Base-by-base conservation (phyloP, 2,888 invertebrate genomes). In the Desoria tigrina region DNA sequence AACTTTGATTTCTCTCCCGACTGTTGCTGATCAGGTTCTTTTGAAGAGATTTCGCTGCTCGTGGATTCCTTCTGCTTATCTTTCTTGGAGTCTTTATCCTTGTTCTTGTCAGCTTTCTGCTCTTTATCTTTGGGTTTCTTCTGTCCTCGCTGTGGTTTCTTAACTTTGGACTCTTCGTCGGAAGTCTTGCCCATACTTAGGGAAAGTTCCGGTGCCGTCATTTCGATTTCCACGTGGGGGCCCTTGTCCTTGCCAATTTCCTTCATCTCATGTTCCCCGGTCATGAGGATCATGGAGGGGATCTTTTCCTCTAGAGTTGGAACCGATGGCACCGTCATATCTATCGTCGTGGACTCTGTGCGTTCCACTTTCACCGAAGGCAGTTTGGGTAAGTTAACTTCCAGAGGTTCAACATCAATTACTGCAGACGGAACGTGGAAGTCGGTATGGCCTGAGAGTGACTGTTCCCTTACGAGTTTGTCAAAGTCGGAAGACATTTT, bases 401-500 rank as follows among this genome's bases (percentile, higher is more conserved):
- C 62, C 23, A 69, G 45, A 0, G 69, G 69, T 28, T 74, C 55
- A 18, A 71, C 60, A 42, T 74, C 74, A 1, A 73, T 50, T 18
- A 71, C 66, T n/a, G 74, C 68, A 2, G 65, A 18, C 0, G 61
- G 16, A 14, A 16, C 14, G 23, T 57, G 27, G 14, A 23, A n/a
- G 7, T 49, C 45, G n/a, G 39, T 14, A 37, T 54, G 56, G 32
- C 50, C 49, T 56, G 50, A 28, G 21, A 53, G n/a, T 24, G 58
- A 28, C 18, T 56, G 39, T 28, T 61, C 65, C 9, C 63, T 58
- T 23, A 64, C 58, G 11, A 39, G 49, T 37, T 68, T 62, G 37
- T 66, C 69, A 56, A 65, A 68, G 28, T 72, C 72, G 24, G 68
- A 66, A 23, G 69, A 65, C 74, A 74, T 74, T 69, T 71, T 66